Conservation (phyloP, 2,888 invertebrate genomes). For the Amphiduros pacificus region DNA sequence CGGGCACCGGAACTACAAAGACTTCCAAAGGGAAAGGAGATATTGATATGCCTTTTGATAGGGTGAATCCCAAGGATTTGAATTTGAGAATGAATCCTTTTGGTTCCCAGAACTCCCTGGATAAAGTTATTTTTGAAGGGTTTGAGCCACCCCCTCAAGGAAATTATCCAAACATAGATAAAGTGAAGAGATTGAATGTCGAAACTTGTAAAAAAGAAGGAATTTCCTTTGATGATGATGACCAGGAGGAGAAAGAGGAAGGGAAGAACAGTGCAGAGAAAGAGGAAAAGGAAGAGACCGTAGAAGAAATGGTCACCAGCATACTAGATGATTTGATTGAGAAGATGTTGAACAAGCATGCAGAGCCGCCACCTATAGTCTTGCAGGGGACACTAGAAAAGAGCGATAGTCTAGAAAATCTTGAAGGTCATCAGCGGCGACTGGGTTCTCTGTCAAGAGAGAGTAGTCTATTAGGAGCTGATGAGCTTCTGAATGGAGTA, state of each 20-base stretch:
- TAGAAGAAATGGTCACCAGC: slow-evolving; percentile 13
- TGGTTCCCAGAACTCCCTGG: slow-evolving; percentile 54
- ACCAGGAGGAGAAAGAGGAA: slow-evolving; percentile 28
- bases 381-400: not conserved
- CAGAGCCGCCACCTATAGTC: not conserved
- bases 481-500: too few species aligned
- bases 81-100: slow-evolving; percentile 72
- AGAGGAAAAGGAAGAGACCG: slow-evolving; percentile 1
- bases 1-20: slow-evolving; percentile 38
- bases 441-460: not conserved
- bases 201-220: slow-evolving; percentile 55
- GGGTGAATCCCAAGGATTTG: slow-evolving; percentile 63
- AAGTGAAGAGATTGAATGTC: slow-evolving; percentile 45
- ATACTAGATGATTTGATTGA: slow-evolving; percentile 64
- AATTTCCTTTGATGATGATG: slow-evolving; percentile 47
- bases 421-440: not conserved
- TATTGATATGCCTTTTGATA: slow-evolving; percentile 64
- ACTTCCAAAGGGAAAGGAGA: slow-evolving; percentile 43
- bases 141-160: slow-evolving; percentile 30
- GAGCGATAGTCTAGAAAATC: not conserved
- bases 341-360: slow-evolving; percentile 44
- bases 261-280: slow-evolving; percentile 10
- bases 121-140: slow-evolving; percentile 47
- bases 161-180: slow-evolving; percentile 36
- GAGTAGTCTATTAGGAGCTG: not conserved